These are phyloP conservation scores for Calosoma granatense DNA, from an alignment of 1,140 invertebrate species.

Conservation along the genomic window DNA sequence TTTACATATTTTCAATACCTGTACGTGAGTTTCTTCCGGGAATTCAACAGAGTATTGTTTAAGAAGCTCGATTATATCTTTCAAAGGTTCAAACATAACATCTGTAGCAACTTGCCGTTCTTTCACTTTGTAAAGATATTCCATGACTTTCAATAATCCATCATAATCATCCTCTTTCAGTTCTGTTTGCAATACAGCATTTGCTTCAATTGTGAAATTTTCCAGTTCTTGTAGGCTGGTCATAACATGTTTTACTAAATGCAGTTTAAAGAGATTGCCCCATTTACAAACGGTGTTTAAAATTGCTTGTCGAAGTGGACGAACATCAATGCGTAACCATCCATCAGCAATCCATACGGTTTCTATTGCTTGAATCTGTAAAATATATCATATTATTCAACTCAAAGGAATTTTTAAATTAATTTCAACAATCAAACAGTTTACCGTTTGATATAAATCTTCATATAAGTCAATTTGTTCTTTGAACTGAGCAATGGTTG, in stretches of 20 bases:
- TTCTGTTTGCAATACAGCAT: constrained; percentile 42
- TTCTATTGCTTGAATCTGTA: constrained; percentile 22
- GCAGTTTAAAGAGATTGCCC: constrained; percentile 92
- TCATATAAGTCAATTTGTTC: constrained; percentile 91
- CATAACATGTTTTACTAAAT: constrained; percentile 85
- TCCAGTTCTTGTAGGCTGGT: constrained; percentile 46
- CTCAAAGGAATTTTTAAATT: too few relatives aligned
- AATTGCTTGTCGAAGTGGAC: constrained; percentile 81
- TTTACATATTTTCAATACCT: constrained; percentile 33
- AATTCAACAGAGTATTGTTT: constrained; percentile 66
- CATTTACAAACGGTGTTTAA: constrained; percentile 86
- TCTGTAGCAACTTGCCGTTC: constrained; percentile 47
- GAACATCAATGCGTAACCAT: constrained; percentile 58
- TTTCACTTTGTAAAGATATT: constrained; percentile 48
- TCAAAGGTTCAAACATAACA: constrained; percentile 71
- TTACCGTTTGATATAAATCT: constrained; percentile 66
- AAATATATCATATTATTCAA: neutral
- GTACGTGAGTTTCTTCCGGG: constrained; percentile 48
- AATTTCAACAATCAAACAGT: constrained; percentile 86
- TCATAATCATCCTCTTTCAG: constrained; percentile 56
- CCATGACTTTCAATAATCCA: constrained; percentile 48
- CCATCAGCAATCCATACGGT: constrained; percentile 24
- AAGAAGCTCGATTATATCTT: constrained; percentile 64
- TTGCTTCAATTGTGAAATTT: constrained; percentile 47
- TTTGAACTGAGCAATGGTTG: constrained; percentile 80